Evolutionary conservation across 2,113 vertebrate genomes (phyloP), one percentile per base, ranked within the genome.

Genomic region (Kryptolebias marmoratus): DNA sequence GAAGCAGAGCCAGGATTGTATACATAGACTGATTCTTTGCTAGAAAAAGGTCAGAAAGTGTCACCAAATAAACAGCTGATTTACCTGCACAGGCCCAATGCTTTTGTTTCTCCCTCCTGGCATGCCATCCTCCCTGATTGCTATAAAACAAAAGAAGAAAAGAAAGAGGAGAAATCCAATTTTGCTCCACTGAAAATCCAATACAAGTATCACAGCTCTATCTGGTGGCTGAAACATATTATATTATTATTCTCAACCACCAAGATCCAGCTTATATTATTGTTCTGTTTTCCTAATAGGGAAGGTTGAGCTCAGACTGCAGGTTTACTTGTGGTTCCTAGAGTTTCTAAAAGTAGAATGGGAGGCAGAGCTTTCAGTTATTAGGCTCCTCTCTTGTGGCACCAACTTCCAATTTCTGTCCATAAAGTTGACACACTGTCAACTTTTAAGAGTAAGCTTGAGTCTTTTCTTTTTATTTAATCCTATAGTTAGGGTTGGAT

Each of bases 51-150:
- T 79, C 65, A 7, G 63, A 0, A 2, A 11, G 4, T 9, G 42
- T 59, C 72, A 72, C 9, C 18, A 36, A 56, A 77, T 68, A 69
- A 39, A 75, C n/a, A 48, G 14, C 2, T 49, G 27, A 30, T 87
- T 94, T 92, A 99, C 98, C 96, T 99, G 97, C 81, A 99, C 97
- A 68, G 98, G 98, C 53, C 98, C 97, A 0, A 99, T 99, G 92
- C 97, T 99, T 94, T 99, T 99, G 92, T 99, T 99, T 79, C 98
- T 94, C 69, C 98, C 98, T 85, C 98, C 98, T 1, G 98, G 98
- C 98, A 99, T 99, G 75, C 98, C 98, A 86, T 99, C 98, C 89
- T 99, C 98, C 88, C 98, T 95, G 93, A 99, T 99, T 89, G 98
- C 98, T 99, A 80, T 12, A 63, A 27, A 70, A 82, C 3, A 59